Conservation (phyloP, 2,113 vertebrate genomes). For the Mixornis gularis region DNA sequence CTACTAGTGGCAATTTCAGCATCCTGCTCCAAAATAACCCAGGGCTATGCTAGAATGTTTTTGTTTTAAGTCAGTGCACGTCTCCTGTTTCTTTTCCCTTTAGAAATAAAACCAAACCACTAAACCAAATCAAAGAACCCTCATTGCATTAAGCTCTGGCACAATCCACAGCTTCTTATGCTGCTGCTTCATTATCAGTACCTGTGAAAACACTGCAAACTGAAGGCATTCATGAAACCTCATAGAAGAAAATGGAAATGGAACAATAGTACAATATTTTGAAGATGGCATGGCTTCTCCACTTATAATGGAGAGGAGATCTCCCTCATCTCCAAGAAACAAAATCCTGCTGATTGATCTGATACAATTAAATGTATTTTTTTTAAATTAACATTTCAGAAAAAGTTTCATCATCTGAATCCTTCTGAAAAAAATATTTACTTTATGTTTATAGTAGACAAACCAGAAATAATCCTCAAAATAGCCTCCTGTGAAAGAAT, state of each 20-base stretch:
- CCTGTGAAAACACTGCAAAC: background rate
- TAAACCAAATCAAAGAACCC: background rate
- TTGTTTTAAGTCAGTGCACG: background rate
- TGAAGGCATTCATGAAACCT: background rate
- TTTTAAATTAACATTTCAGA: background rate
- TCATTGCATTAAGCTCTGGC: background rate
- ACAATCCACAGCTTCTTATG: background rate
- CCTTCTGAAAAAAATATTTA: background rate
- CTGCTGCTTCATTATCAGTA: background rate
- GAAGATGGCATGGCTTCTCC: background rate
- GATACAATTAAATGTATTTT: background rate
- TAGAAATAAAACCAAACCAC: background rate
- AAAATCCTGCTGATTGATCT: background rate
- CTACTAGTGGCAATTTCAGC: constrained; percentile 9
- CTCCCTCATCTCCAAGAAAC: background rate
- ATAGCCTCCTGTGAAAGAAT: background rate
- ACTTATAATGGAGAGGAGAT: background rate
- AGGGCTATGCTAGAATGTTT: background rate
- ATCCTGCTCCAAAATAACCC: constrained; percentile 32
- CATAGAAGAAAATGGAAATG: background rate
- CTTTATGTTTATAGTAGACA: background rate
- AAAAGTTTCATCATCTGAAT: background rate
- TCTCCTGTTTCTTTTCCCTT: background rate
- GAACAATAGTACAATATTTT: background rate
- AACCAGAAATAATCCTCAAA: background rate